These are phyloP conservation scores for Pristiophorus japonicus DNA, from an alignment of 2,113 vertebrate species.

Conservation along the genomic window DNA sequence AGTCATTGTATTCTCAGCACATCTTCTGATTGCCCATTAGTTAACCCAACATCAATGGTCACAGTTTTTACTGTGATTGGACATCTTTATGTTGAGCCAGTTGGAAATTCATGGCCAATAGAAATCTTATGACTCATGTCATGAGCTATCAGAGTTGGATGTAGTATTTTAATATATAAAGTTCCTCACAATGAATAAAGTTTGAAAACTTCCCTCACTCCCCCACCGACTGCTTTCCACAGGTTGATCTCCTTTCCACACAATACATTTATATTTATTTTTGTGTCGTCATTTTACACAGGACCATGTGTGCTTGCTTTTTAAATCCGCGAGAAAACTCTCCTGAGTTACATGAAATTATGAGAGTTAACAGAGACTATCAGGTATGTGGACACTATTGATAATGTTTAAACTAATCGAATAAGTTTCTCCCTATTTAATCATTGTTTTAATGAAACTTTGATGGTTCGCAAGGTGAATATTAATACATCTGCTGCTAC, in stretches of 20 bases:
- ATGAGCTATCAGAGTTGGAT: neutral
- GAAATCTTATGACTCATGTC: neutral
- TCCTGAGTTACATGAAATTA: slow-evolving; percentile 63
- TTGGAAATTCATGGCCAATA: neutral
- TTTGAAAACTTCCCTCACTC: neutral
- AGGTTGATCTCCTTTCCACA: neutral
- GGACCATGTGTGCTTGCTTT: slow-evolving; percentile 71
- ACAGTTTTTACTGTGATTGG: neutral
- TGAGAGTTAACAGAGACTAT: slow-evolving; percentile 70
- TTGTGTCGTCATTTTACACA: slow-evolving; percentile 45
- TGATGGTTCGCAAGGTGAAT: neutral
- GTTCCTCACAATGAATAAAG: neutral
- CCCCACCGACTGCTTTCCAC: neutral
- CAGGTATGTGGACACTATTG: slow-evolving; percentile 59
- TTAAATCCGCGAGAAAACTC: slow-evolving; percentile 58
- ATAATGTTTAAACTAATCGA: neutral
- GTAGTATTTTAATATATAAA: neutral
- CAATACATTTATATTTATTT: neutral
- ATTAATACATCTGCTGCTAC: neutral
- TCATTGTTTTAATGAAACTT: neutral
- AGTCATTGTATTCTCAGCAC: neutral
- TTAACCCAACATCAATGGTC: neutral
- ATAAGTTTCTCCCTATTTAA: neutral
- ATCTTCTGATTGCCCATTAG: neutral
- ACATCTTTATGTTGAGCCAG: neutral